Percentiles rank a stretch among this genome's conserved stretches.
Evolutionary conservation across 2,797 vertebrate genomes (phyloP).

Genomic region (Melanotaenia nigrans): DNA sequence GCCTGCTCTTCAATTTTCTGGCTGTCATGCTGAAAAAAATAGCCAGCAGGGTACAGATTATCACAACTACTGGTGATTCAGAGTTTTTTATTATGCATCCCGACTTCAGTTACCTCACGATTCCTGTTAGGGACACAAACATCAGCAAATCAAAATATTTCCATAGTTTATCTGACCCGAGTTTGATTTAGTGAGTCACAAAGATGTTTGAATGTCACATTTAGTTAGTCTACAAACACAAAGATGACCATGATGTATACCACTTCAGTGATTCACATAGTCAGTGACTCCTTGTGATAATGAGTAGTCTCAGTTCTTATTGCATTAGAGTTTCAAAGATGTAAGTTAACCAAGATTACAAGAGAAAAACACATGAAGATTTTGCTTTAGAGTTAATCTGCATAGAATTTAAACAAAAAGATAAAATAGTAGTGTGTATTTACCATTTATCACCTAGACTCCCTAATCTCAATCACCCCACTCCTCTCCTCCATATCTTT

Average conservation of each 20-base stretch:
- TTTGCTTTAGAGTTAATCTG: neutral
- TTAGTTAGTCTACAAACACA: conserved; percentile 15
- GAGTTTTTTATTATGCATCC: conserved; percentile 25
- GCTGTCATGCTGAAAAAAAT: conserved; percentile 4
- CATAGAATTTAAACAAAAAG: neutral
- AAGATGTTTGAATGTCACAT: conserved; percentile 7
- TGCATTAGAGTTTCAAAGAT: neutral
- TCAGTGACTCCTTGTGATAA: neutral
- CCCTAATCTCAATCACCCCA: conserved; percentile 34
- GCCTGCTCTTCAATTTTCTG: neutral
- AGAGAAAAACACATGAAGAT: neutral
- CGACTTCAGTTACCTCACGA: conserved; percentile 16
- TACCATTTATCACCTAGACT: conserved; percentile 32
- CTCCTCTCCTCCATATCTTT: conserved; percentile 25
- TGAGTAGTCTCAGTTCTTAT: neutral
- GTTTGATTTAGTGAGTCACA: conserved; percentile 40
- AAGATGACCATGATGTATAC: neutral
- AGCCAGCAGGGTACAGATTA: conserved; percentile 8
- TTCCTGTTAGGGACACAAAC: conserved; percentile 5
- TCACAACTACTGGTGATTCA: conserved; percentile 23
- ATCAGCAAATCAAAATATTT: conserved; percentile 45
- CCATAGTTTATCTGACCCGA: conserved; percentile 30
- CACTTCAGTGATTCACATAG: neutral
- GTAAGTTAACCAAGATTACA: neutral
- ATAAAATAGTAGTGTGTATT: conserved; percentile 14